Evolutionary conservation across 1,140 invertebrate species (phyloP), one percentile per base, ranked within the genome.

Genomic region (Pseudomyrmex cubaensis): DNA sequence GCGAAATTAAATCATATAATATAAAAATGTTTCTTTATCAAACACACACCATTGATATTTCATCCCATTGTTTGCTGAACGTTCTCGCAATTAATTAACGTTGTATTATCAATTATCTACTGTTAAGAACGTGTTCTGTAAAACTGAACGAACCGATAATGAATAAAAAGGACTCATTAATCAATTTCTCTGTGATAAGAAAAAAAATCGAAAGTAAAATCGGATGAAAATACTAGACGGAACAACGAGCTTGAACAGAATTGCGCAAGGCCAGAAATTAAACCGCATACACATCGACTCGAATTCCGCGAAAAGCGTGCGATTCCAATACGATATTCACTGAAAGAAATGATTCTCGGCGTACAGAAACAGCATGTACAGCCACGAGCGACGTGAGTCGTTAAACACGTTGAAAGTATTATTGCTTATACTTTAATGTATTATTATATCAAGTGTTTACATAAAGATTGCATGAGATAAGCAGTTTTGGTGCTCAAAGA

Each of bases 351-450:
- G 35, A 17, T 57, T n/a, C 44, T 35, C 35, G 54, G 54, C 66
- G 44, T 17, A 59, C n/a, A 59, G 13, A 61, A 12, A 22, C 20
- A 20, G 44, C 44, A 35, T 17, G 57, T 20, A 17, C n/a, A 35
- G 61, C 59, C 72, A 48, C n/a, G 12, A 54, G 63, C 76, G 64
- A 59, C 76, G 67, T n/a, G 22, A 74, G 57, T 64, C 74, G 87
- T 75, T 66, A 92, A 93, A 93, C 91, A 92, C 78, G 87, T 92
- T 93, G 92, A 93, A 93, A 93, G 92, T 93, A 93, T 91, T 93
- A 93, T 87, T 80, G 86, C 91, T 93, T 93, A 84, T 86, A 92
- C 87, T 90, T 92, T 90, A 89, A 91, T 91, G 83, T 92, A 91
- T 86, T 89, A 90, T 89, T 87, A 85, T 91, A 91, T 92, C 86